Evolutionary conservation across 2,888 invertebrate genomes (phyloP).

Genomic region (Synanthedon tipuliformis): DNA sequence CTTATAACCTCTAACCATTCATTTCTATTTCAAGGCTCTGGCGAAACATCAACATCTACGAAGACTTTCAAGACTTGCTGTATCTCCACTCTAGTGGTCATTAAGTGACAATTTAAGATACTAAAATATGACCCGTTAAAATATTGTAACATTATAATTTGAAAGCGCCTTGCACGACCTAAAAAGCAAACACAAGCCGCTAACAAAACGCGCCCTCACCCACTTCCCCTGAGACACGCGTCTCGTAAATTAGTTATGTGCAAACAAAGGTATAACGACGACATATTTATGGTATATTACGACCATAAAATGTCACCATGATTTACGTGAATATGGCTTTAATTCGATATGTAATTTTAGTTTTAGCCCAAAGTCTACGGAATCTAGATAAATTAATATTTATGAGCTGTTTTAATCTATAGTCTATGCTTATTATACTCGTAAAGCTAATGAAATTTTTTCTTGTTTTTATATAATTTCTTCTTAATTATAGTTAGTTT

Average conservation of each 20-base stretch:
- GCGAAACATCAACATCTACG: no score
- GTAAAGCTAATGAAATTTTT: no score
- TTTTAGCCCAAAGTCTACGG: background rate
- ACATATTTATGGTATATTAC: slow-evolving; percentile 15
- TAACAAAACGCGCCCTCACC: background rate
- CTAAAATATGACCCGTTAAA: no score
- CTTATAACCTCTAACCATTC: no score
- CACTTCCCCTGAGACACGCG: background rate
- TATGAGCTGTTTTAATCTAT: background rate
- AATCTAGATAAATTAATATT: background rate
- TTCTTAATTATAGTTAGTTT: no score
- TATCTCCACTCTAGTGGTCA: no score
- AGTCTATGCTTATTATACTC: no score
- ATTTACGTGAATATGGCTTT: background rate
- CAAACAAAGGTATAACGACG: slow-evolving; percentile 11
- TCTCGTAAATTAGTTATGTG: slow-evolving; percentile 9
- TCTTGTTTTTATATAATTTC: no score
- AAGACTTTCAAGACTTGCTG: no score
- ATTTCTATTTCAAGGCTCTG: no score
- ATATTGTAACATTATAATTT: no score
- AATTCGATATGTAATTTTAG: background rate
- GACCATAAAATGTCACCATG: slow-evolving; percentile 9
- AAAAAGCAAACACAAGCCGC: background rate
- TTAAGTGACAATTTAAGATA: no score
- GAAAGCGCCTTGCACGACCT: background rate